Conservation (phyloP, 2,113 vertebrate genomes). For the Zapus hudsonius region DNA sequence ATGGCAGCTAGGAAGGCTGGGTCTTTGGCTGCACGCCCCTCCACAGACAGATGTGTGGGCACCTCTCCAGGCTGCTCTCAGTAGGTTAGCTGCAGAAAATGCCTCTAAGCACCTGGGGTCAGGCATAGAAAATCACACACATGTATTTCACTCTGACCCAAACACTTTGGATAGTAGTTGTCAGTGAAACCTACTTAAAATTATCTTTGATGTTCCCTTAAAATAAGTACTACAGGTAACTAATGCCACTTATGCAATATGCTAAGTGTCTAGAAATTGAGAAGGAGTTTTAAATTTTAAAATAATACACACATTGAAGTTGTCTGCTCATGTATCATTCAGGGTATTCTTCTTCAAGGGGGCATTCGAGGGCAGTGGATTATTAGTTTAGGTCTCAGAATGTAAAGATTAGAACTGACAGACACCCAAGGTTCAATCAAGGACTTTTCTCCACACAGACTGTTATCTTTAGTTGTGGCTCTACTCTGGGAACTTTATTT, state of each 20-base stretch:
- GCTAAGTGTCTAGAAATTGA: not conserved
- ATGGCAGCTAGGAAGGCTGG: too few relatives aligned
- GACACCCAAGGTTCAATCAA: conserved; percentile 45
- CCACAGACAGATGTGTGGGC: too few relatives aligned
- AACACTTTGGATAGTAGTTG: not conserved
- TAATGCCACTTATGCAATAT: not conserved
- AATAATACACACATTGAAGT: conserved; percentile 1
- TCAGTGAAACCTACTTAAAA: not conserved
- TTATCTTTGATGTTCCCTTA: not conserved
- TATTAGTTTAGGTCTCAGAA: conserved; percentile 63
- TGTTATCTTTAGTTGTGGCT: not conserved
- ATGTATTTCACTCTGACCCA: not conserved
- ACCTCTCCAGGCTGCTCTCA: too few relatives aligned
- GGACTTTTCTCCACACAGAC: conserved; percentile 36
- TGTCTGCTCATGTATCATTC: not conserved
- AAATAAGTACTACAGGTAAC: not conserved
- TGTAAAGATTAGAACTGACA: conserved; percentile 65
- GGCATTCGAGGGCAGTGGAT: conserved; percentile 47
- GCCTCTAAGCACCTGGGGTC: not conserved
- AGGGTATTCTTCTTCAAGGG: conserved; percentile 44
- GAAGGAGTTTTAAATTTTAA: conserved; percentile 57
- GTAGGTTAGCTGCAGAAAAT: not conserved
- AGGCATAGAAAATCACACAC: not conserved
- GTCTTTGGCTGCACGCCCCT: not conserved
- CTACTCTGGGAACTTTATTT: conserved; percentile 27